Evolutionary conservation across 2,113 vertebrate genomes (phyloP), one percentile per base, ranked within the genome.

Genomic region (Prunella himalayana): DNA sequence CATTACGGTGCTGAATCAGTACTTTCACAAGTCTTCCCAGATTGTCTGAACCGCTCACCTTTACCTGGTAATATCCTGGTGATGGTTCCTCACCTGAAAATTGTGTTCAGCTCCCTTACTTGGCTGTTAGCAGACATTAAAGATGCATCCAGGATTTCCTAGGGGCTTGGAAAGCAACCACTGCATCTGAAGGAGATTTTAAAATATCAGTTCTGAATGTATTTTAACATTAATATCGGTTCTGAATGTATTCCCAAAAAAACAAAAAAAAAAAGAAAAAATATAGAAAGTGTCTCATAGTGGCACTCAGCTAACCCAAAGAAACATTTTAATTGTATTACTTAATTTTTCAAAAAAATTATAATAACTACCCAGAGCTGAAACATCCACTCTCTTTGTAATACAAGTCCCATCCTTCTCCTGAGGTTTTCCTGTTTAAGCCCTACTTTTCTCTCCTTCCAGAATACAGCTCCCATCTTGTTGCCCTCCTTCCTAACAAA

Each of bases 1-100:
- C 87, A 88, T 89, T 77, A 80, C 15, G 6, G 81, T 90, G 94
- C 94, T 94, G 87, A 95, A 95, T 94, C 90, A 65, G 91, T 77
- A 57, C 39, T 82, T 92, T 53, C 10, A 0, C 47, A 12, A 72
- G 60, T 41, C 81, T 86, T 90, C 78, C 37, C 89, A 17, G 81
- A 90, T 1, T 92, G 75, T 61, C 65, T 91, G 92, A 93, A 89
- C 65, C 16, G 27, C 66, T 94, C 92, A 88, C 92, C 94, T 92
- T 88, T 86, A 94, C 94, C 90, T 92, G 82, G 9, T 31, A 81
- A 69, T 63, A 85, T 35, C 70, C 56, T 15, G 57, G 37, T 35
- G 81, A 57, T 35, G 53, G 28, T 11, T 81, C 57, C 64, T 75
- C 2, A 1, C 14, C 59, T 78, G 64, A 42, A 72, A 91, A 86